Evolutionary conservation across 2,797 vertebrate genomes (phyloP), one percentile per base, ranked within the genome.

Genomic region (Gymnocypris eckloni): DNA sequence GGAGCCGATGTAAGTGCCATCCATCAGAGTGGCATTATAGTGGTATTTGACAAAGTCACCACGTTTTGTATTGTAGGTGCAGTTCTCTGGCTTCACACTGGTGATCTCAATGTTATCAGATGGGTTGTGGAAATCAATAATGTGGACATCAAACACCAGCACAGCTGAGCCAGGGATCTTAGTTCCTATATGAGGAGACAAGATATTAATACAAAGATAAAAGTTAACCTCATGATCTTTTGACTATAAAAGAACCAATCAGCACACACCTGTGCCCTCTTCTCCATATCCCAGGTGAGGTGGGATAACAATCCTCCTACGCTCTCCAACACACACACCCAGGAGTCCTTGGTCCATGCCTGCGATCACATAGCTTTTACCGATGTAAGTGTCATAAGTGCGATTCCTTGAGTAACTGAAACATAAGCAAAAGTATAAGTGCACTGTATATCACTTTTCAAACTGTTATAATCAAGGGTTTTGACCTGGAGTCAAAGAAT

Each of bases 51-150:
- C 54, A 86, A 97, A 99, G 90, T 99, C 98, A 2, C 98, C 98
- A 88, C 97, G 98, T 94, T 98, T 99, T 69, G 96, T 96, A 79
- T 93, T 91, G 20, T 94, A 90, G 0, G 92, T 94, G 89, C 98
- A 99, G 70, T 95, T 92, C 0, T 94, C 93, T 8, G 98, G 98
- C 89, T 96, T 97, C 88, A 94, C 94, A 48, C 96, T 94, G 0
- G 91, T 96, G 88, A 99, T 84, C 88, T 93, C 92, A 1, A 97
- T 95, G 0, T 87, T 95, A 91, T 99, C 98, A 0, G 96, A 92
- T 0, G 98, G 97, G 92, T 99, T 99, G 94, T 99, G 98, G 92
- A 99, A 98, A 90, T 99, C 98, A 25, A 99, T 95, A 87, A 99
- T 94, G 0, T 97, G 95, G 86, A 99, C 92, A 56, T 98, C 97